A percentile compares a stretch with the other conserved stretches of the same genome.
Evolutionary conservation across 64 coral and sea anemone genomes (phyloP).

Genomic region (Dendronephthya gigantea): DNA sequence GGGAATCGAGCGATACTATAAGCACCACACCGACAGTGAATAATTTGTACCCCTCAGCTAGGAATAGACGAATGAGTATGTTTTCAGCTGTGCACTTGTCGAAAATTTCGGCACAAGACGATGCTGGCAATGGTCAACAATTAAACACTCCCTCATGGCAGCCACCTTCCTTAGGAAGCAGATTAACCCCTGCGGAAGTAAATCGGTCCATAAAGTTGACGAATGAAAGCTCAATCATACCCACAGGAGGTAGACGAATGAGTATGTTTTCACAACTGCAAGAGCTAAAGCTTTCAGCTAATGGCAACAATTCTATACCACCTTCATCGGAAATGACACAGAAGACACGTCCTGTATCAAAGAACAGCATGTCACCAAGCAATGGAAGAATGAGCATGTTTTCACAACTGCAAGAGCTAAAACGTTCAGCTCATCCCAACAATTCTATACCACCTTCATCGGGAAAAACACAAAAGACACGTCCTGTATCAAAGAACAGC

Average conservation of each 20-base stretch:
- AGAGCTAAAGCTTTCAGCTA: background rate
- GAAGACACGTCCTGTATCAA: no score
- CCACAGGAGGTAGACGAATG: background rate
- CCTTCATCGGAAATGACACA: no score
- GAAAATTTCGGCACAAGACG: background rate
- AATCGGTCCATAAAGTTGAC: background rate
- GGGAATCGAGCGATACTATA: slow-evolving; percentile 10
- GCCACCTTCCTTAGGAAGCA: background rate
- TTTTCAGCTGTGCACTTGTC: background rate
- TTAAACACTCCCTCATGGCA: no score
- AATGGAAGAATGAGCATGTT: background rate
- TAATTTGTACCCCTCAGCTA: background rate
- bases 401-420: background rate
- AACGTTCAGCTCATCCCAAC: background rate
- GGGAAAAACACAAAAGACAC: no score
- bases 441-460: background rate
- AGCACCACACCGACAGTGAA: background rate
- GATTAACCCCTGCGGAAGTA: no score
- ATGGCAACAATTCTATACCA: background rate
- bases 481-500: no score
- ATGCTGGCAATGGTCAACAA: background rate
- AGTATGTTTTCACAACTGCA: background rate
- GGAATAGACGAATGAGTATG: background rate
- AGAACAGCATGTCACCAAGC: background rate
- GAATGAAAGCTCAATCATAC: background rate